phyloP scores from a whole-genome alignment of 2,888 invertebrate genomes.

The Melanostoma scalare region DNA sequence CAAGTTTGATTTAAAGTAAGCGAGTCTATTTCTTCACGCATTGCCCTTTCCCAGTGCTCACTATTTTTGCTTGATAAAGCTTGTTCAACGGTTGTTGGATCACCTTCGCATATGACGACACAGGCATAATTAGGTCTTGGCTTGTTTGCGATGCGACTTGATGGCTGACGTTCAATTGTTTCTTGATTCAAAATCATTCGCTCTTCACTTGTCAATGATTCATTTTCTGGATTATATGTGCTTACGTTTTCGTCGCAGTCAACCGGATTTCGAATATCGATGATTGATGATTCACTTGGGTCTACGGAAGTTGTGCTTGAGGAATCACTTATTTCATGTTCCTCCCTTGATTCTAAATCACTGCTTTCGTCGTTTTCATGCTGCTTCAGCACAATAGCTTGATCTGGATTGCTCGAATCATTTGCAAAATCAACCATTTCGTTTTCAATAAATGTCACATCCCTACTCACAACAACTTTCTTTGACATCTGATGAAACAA shows the following conservation, averaged over 20 bases:
- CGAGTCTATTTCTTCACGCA: constrained; percentile 8
- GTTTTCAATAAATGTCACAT: no score
- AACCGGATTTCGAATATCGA: background rate
- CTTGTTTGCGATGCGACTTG: constrained; percentile 24
- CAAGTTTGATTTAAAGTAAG: background rate
- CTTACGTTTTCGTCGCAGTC: constrained; percentile 6
- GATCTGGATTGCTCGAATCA: no score
- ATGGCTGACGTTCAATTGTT: constrained; percentile 21
- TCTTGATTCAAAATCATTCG: constrained; percentile 12
- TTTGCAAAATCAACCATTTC: no score
- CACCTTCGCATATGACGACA: constrained; percentile 23
- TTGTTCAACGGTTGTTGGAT: constrained; percentile 25
- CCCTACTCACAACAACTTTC: no score
- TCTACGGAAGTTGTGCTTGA: constrained; percentile 19
- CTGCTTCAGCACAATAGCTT: no score
- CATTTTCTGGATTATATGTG: constrained; percentile 7
- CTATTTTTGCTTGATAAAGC: constrained; percentile 29
- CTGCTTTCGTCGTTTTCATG: no score
- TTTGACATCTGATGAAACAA: no score
- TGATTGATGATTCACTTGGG: no score
- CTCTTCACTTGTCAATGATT: constrained; percentile 9
- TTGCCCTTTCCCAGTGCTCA: constrained; percentile 8
- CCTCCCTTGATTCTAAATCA: no score
- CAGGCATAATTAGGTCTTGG: constrained; percentile 34
- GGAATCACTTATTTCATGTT: constrained; percentile 23